Percentiles rank a stretch among this genome's conserved stretches.
Evolutionary conservation across 2,888 invertebrate genomes (phyloP).

Genomic region (Caenorhabditis parvicauda): DNA sequence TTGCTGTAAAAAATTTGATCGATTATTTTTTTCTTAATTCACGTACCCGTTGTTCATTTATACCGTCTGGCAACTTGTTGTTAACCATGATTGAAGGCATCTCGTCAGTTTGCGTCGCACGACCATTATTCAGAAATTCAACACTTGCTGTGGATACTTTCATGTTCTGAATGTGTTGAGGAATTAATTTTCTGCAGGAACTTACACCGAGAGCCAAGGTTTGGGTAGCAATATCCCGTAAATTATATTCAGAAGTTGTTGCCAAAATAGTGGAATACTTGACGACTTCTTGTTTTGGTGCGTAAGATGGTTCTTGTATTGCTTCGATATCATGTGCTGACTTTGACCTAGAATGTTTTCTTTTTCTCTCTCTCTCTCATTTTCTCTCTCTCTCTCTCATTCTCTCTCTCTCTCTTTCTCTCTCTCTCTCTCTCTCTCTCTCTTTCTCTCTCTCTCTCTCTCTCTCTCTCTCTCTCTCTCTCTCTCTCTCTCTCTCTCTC

Average conservation of each 20-base stretch:
- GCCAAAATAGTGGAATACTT: too few relatives aligned
- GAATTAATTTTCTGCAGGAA: not conserved
- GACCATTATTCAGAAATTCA: constrained; percentile 26
- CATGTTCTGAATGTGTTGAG: constrained; percentile 11
- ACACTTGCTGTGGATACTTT: constrained; percentile 33
- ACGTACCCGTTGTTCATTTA: too few relatives aligned
- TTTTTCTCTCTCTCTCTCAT: not conserved
- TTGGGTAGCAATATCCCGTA: constrained; percentile 34
- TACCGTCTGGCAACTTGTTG: too few relatives aligned
- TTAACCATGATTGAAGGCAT: constrained; percentile 19
- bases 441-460: too few relatives aligned
- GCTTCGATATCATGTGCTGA: constrained; percentile 30
- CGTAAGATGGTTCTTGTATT: too few relatives aligned
- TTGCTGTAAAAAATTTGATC: constrained; percentile 25
- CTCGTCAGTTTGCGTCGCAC: constrained; percentile 31
- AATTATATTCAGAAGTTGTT: not conserved
- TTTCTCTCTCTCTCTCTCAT: too few relatives aligned
- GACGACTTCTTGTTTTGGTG: too few relatives aligned
- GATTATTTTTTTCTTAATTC: not conserved
- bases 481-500: too few relatives aligned
- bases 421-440: too few relatives aligned
- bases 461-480: too few relatives aligned
- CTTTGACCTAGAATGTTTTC: constrained; percentile 23
- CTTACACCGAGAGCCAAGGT: constrained; percentile 13
- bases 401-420: too few relatives aligned